Percentiles rank a stretch among this genome's conserved stretches.
These are phyloP conservation scores for Norana najaformis DNA, from an alignment of 2,888 invertebrate genomes.

Conservation along the genomic window DNA sequence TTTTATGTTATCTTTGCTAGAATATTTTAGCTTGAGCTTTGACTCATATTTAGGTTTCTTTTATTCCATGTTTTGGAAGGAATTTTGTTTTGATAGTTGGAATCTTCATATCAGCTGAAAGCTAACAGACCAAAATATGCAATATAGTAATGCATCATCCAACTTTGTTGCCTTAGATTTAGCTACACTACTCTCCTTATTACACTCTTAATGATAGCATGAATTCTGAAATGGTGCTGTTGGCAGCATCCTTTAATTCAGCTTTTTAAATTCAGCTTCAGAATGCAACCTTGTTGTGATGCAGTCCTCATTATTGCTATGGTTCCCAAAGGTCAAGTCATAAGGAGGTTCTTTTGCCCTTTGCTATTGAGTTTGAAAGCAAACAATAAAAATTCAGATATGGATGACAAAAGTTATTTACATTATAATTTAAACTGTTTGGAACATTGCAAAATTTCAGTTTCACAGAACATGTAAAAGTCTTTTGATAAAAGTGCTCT, in stretches of 20 bases:
- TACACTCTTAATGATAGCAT: not conserved
- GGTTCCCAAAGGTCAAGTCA: not conserved
- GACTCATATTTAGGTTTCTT: not conserved
- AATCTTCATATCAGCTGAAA: slow-evolving; percentile 13
- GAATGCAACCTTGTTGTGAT: not conserved
- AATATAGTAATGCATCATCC: not conserved
- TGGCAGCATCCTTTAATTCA: not conserved
- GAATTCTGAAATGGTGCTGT: not conserved
- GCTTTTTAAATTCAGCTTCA: not conserved
- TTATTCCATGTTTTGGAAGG: not conserved
- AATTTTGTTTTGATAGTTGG: not conserved
- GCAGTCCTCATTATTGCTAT: not conserved
- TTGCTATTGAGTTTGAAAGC: no score
- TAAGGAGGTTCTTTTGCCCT: not conserved
- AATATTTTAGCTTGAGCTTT: not conserved
- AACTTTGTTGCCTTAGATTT: not conserved
- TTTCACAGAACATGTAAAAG: not conserved
- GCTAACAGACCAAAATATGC: not conserved
- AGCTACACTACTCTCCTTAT: not conserved
- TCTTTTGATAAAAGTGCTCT: not conserved
- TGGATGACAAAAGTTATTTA: no score
- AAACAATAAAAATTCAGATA: no score
- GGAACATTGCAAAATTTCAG: not conserved
- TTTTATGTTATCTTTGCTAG: not conserved
- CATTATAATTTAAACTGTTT: no score